These are phyloP conservation scores for Mirounga angustirostris DNA, from an alignment of 2,113 vertebrate species.

Conservation along the genomic window DNA sequence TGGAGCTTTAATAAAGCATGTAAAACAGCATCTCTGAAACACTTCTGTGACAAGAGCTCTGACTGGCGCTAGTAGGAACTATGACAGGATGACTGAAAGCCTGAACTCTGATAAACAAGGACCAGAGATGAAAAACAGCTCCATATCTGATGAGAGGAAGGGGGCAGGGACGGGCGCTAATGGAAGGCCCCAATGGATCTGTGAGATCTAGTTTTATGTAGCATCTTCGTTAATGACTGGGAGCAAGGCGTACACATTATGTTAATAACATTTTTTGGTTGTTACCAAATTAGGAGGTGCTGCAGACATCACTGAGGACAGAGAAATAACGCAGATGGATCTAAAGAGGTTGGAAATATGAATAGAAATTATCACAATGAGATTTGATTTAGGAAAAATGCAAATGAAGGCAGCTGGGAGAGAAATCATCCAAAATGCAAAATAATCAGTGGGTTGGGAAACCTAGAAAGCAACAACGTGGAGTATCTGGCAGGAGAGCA, in stretches of 20 bases:
- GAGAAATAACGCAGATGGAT: conserved; percentile 57
- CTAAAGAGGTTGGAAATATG: conserved; percentile 57
- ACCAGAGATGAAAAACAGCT: not conserved
- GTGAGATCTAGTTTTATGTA: not conserved
- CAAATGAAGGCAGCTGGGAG: conserved; percentile 62
- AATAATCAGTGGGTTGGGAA: conserved; percentile 52
- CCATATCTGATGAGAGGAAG: not conserved
- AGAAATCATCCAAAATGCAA: conserved; percentile 55
- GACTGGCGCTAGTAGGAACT: not conserved
- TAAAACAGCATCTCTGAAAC: not conserved
- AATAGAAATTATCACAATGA: conserved; percentile 49
- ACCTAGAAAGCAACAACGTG: conserved; percentile 1
- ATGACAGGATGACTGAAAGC: not conserved
- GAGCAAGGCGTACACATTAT: not conserved
- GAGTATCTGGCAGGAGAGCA: not conserved
- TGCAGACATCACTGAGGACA: conserved; percentile 26
- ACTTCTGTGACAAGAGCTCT: not conserved
- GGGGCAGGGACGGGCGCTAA: not conserved
- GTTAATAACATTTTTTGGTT: conserved; percentile 48
- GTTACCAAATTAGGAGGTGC: conserved; percentile 59
- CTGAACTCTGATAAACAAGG: not conserved
- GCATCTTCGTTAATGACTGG: conserved; percentile 47
- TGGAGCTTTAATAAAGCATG: not conserved
- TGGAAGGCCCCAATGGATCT: not conserved
- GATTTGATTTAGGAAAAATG: conserved; percentile 61